Evolutionary conservation across 2,888 invertebrate genomes (phyloP), one percentile per base, ranked within the genome.

Genomic region (Teinopalpus imperialis): DNA sequence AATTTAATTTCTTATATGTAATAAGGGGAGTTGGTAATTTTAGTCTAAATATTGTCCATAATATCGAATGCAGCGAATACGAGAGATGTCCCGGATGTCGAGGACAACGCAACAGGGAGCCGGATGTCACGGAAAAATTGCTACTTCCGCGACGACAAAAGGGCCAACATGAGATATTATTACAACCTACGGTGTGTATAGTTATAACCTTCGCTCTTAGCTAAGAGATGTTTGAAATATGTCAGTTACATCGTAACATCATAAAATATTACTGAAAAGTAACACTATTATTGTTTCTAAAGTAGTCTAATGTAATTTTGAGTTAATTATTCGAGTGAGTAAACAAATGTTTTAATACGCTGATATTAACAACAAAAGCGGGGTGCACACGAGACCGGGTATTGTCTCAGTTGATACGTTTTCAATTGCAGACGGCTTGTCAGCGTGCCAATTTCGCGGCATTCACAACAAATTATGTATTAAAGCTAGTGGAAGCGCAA

Each of bases 391-490:
- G 37, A 27, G 12, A 30, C 43, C 21, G 9, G 13, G 37, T 51
- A 71, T 71, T 76, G 75, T 76, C 61, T 59, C 69, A 65, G 66
- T 69, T 69, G 74, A 77, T 75, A 78, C 73, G 70, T 74, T 76
- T 80, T 81, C 81, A 81, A 80, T 79, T 71, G 80, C 81, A 79
- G 75, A 67, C 59, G 65, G 68, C 69, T 79, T 83, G 77, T 41
- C 46, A 30, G 74, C 76, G 72, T 75, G 79, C 79, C 83, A 86
- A 87, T 86, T 86, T 79, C 72, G 80, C 67, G 77, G 81, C 71
- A 86, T 87, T 86, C 82, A 82, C 78, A 80, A 85, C 85, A 86
- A 86, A 86, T 86, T 86, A 86, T 73, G 81, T 76, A 81, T 85
- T 82, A 86, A 85, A 86, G 81, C 86, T 81, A 79, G 82, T 79